A percentile compares a stretch with the other conserved stretches of the same genome.
These are phyloP conservation scores for Rhopalosiphum padi DNA, from an alignment of 1,140 invertebrate species.

Conservation along the genomic window DNA sequence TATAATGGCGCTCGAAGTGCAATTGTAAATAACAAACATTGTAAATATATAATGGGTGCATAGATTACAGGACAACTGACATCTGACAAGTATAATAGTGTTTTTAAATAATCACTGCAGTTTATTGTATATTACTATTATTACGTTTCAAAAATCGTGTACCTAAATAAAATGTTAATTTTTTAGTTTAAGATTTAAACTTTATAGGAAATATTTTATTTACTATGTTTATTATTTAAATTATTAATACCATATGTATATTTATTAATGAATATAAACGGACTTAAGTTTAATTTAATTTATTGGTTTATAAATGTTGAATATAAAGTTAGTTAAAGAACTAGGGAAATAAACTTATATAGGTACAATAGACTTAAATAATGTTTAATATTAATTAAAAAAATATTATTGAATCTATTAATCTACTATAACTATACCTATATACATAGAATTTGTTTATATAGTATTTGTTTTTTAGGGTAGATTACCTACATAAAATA, in stretches of 20 bases:
- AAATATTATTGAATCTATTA: no score
- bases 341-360: background rate
- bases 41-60: conserved; percentile 20
- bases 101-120: background rate
- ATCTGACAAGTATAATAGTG: background rate
- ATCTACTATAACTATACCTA: background rate
- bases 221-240: background rate
- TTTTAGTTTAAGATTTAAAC: background rate
- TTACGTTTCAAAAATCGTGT: background rate
- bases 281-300: background rate
- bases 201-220: background rate
- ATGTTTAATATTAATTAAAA: no score
- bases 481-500: background rate
- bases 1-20: conserved; percentile 23
- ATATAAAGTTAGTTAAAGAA: background rate
- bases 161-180: background rate
- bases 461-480: background rate
- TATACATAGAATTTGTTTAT: background rate
- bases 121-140: background rate
- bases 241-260: background rate
- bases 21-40: background rate
- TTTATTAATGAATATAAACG: no score
- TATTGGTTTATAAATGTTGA: background rate
- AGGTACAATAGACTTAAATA: background rate
- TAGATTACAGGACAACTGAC: background rate